Base-by-base conservation (phyloP, 1,140 invertebrate genomes). In the Tetramorium simillimum region DNA sequence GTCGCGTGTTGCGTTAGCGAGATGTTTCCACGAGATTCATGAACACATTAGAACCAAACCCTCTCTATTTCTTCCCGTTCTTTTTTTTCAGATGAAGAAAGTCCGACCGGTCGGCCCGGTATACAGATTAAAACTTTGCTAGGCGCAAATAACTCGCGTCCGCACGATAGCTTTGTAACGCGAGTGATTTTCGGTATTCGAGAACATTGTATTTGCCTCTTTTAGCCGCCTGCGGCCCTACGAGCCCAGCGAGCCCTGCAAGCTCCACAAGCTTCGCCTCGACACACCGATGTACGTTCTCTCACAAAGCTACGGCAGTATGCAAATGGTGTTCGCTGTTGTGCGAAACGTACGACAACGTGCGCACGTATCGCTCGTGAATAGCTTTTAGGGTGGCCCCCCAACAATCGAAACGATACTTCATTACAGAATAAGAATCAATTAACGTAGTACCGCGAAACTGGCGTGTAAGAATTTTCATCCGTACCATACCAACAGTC, bases 131-230 rank as follows among this genome's bases (percentile, higher is more conserved):
- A 60, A 87, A 53, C 46, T 51, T 49, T 21, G 69, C 69, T 69
- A 85, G 86, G 37, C 75, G 75, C 80, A 87, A 87, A 87, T 87
- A 87, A 69, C 60, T 58, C 37, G 37, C 65, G 85, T 84, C 56
- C 80, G 62, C 62, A 24, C 76, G 49, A 81, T 70, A 81, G 84
- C 76, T 86, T 82, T 86, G 77, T 82, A 86, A 82, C 56, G 78
- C 37, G 56, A 86, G 65, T 82, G 85, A 86, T 86, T 86, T 82
- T 82, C 62, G 85, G 77, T 82, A 81, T 86, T 60, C 51, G 76
- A 70, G 85, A 86, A 82, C 85, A 82, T 70, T 82, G 85, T 72
- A 81, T 82, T 72, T 60, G 85, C 46, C 78, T 60, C 77, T 81
- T 67, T 85, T 37, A 33, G 58, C 73, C 12, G 62, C 46, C 82